Conservation (phyloP, 2,888 invertebrate species). For the Urechis unicinctus region DNA sequence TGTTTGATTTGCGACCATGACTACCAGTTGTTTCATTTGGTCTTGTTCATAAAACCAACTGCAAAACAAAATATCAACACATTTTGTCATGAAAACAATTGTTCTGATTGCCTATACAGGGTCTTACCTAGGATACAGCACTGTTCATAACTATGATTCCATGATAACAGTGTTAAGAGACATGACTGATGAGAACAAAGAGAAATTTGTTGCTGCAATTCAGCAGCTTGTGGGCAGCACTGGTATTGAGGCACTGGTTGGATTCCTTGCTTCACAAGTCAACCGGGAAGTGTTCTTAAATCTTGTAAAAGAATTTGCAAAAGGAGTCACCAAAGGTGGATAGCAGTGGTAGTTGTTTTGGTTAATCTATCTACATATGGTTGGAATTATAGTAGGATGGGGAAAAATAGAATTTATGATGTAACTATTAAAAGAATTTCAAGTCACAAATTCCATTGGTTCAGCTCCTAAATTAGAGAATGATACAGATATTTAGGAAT, state of each 20-base stretch:
- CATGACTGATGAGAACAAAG: conserved; percentile 33
- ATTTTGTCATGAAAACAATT: background rate
- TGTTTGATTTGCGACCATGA: background rate
- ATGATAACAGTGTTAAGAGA: conserved; percentile 32
- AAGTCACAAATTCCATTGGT: too few species aligned
- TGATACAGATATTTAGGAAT: too few species aligned
- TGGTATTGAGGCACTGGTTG: conserved; percentile 32
- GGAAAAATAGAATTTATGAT: too few species aligned
- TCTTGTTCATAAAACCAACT: background rate
- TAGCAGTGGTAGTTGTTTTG: too few species aligned
- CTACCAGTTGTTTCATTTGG: too few species aligned
- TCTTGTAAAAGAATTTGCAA: conserved; percentile 24
- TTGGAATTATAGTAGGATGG: too few species aligned
- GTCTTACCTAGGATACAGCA: conserved; percentile 26
- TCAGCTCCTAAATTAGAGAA: too few species aligned
- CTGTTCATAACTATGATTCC: conserved; percentile 34
- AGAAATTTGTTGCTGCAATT: conserved; percentile 28
- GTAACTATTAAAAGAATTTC: too few species aligned
- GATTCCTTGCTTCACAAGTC: conserved; percentile 35
- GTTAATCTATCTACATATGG: too few species aligned
- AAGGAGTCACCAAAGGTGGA: conserved; percentile 26
- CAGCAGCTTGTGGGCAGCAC: conserved; percentile 39
- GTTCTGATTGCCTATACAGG: conserved; percentile 1
- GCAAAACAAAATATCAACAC: background rate
- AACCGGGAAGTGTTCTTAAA: conserved; percentile 35